These are phyloP conservation scores for Fulmarus glacialis DNA, from an alignment of 2,113 vertebrate genomes.

Conservation along the genomic window DNA sequence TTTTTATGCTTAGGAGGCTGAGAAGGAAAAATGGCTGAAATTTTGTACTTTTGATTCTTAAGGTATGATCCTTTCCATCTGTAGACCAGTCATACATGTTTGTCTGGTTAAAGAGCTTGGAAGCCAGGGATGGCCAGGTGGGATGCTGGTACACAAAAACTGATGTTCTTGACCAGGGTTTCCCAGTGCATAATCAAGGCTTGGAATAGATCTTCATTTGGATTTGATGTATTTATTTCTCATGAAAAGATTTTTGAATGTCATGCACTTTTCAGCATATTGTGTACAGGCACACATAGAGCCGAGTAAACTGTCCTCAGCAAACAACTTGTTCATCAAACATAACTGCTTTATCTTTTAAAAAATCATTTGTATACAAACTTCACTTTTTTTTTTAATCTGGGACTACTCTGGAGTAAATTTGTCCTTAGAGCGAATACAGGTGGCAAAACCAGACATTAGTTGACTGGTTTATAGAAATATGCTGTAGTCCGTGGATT, in stretches of 20 bases:
- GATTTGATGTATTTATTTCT: background rate
- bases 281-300: background rate
- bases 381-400: accelerated
- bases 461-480: background rate
- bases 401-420: background rate
- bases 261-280: background rate
- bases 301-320: background rate
- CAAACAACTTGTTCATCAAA: background rate
- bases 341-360: background rate
- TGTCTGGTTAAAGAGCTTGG: background rate
- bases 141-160: background rate
- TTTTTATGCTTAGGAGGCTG: background rate
- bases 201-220: background rate
- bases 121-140: background rate
- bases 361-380: background rate
- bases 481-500: background rate
- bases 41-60: background rate
- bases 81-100: background rate
- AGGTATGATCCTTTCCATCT: background rate
- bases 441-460: background rate
- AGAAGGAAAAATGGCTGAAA: background rate
- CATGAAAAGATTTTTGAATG: background rate
- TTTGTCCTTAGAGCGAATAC: background rate
- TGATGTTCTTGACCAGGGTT: background rate
- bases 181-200: background rate